Conservation (phyloP, 1,140 invertebrate species). For the Drosophila insularis region DNA sequence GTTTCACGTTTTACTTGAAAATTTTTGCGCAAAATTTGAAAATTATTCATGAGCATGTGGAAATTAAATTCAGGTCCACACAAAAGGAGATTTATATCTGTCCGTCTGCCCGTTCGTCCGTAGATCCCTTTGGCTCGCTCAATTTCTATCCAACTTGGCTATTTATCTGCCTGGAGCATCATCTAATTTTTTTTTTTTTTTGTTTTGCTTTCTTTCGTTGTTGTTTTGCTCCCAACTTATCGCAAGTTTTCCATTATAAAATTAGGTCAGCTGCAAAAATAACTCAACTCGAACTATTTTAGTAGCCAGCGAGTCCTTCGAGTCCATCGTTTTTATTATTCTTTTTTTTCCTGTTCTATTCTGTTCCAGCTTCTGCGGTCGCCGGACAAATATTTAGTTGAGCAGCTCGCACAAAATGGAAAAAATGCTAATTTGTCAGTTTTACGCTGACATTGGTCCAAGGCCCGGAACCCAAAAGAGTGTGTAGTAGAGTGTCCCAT, state of each 20-base stretch:
- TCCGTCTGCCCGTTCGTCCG: constrained; percentile 25
- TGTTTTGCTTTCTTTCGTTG: constrained; percentile 22
- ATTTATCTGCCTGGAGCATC: constrained; percentile 73
- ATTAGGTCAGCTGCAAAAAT: constrained; percentile 81
- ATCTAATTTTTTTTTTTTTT: constrained; percentile 43
- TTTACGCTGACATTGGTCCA: constrained; percentile 77
- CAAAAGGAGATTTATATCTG: constrained; percentile 80
- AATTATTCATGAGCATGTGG: constrained; percentile 81
- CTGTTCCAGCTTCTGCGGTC: constrained; percentile 42
- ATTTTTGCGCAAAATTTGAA: constrained; percentile 72
- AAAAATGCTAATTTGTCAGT: constrained; percentile 81
- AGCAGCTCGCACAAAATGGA: constrained; percentile 65
- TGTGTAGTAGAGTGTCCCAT: constrained; percentile 26
- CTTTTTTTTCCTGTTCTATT: constrained; percentile 34
- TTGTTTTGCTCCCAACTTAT: constrained; percentile 62
- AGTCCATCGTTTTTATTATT: constrained; percentile 22
- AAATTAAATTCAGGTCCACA: constrained; percentile 81
- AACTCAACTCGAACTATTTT: constrained; percentile 74
- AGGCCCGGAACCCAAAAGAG: constrained; percentile 7
- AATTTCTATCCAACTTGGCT: constrained; percentile 52
- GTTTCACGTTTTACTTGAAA: constrained; percentile 76
- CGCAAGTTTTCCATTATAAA: constrained; percentile 81
- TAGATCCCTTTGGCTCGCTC: neutral
- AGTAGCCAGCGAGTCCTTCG: constrained; percentile 32
- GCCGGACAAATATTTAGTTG: constrained; percentile 74